These are phyloP conservation scores for Trididemnum nubilum DNA, from an alignment of 23 tunicate genomes.

Conservation along the genomic window DNA sequence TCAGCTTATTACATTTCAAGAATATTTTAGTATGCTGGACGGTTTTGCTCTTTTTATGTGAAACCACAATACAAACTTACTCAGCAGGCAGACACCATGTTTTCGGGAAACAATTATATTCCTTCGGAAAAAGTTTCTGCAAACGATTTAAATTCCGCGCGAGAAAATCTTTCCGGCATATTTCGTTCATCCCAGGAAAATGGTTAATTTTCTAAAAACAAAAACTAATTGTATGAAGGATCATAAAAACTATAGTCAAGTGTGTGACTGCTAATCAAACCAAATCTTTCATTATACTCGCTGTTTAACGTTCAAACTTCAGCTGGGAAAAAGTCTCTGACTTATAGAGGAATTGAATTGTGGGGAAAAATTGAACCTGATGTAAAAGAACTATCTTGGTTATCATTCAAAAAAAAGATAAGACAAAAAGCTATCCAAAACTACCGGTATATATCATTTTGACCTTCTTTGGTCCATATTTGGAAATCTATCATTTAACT, in stretches of 20 bases:
- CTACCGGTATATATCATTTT: background rate
- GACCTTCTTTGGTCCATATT: background rate
- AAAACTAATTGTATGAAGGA: background rate
- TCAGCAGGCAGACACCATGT: conserved; percentile 99
- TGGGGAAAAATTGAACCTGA: too few species aligned
- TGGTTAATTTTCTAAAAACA: conserved; percentile 88
- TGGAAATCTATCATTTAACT: too few species aligned
- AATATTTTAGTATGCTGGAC: too few species aligned
- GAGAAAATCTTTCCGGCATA: conserved; percentile 95
- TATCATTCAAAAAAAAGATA: too few species aligned
- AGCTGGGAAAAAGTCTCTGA: too few species aligned
- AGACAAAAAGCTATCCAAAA: background rate
- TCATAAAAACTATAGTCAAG: background rate
- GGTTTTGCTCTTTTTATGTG: too few species aligned
- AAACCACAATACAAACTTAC: too few species aligned
- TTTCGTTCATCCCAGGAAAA: conserved; percentile 99
- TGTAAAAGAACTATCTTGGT: too few species aligned
- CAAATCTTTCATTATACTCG: too few species aligned
- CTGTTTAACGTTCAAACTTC: too few species aligned
- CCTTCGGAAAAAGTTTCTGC: conserved; percentile 92
- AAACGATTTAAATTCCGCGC: conserved; percentile 92
- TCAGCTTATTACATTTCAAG: too few species aligned
- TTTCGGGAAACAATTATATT: conserved; percentile 86
- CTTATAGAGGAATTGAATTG: too few species aligned
- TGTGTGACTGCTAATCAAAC: background rate